phyloP scores from a whole-genome alignment of 2,888 invertebrate genomes.

The Drosophila emarginata region DNA sequence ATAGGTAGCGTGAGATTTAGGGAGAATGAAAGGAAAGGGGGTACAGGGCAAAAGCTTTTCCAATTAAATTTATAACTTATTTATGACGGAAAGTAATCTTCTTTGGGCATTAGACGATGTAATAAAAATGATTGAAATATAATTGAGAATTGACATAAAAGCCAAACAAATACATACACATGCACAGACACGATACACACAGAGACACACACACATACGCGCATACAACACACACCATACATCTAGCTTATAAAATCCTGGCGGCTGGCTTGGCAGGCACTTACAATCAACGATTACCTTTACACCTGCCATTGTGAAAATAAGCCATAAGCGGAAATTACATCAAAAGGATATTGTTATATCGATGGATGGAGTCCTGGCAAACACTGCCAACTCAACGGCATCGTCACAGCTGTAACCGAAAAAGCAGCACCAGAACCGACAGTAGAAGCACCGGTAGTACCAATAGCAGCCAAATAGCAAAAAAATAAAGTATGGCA shows the following conservation, averaged over 20 bases:
- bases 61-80: conserved; percentile 74
- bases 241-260: conserved; percentile 60
- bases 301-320: conserved; percentile 77
- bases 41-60: conserved; percentile 59
- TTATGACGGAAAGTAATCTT: conserved; percentile 67
- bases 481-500: conserved; percentile 71
- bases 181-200: not conserved
- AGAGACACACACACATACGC: conserved; percentile 11
- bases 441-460: conserved; percentile 3
- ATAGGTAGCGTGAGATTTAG: not conserved
- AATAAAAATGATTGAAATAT: conserved; percentile 78
- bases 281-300: conserved; percentile 77
- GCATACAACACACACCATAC: conserved; percentile 9
- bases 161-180: conserved; percentile 54
- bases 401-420: not conserved
- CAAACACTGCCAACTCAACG: conserved; percentile 11
- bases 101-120: conserved; percentile 72
- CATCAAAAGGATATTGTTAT: conserved; percentile 76
- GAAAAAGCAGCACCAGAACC: conserved; percentile 29
- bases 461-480: conserved; percentile 48
- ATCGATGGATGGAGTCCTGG: conserved; percentile 59
- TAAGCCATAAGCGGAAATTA: conserved; percentile 78
- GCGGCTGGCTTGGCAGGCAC: conserved; percentile 63
- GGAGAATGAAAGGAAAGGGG: conserved; percentile 14
- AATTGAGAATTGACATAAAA: conserved; percentile 77